Conservation (phyloP, 2,113 vertebrate genomes). For the Ameiurus melas region DNA sequence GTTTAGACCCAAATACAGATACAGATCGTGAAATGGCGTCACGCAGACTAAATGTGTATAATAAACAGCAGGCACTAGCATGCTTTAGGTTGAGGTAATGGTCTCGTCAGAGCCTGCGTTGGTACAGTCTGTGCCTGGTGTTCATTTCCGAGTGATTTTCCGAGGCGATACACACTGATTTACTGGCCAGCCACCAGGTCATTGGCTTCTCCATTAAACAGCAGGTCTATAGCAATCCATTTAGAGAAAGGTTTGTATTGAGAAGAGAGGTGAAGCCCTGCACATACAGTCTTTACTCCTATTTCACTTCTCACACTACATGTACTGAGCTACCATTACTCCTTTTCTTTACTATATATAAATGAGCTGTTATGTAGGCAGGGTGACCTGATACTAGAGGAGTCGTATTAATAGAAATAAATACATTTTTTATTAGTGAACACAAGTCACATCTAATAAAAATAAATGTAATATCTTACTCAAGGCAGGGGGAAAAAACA, state of each 20-base stretch:
- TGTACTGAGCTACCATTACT: too few relatives aligned
- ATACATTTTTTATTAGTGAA: too few relatives aligned
- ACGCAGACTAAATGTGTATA: not conserved
- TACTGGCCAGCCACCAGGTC: not conserved
- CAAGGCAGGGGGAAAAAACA: too few relatives aligned
- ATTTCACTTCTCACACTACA: not conserved
- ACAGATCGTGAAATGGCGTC: not conserved
- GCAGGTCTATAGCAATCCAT: not conserved
- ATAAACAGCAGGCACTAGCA: not conserved
- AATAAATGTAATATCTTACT: too few relatives aligned
- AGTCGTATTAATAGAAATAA: too few relatives aligned
- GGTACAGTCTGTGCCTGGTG: not conserved
- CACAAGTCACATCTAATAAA: too few relatives aligned
- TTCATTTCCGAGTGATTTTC: not conserved
- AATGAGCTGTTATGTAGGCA: too few relatives aligned
- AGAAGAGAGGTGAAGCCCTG: not conserved
- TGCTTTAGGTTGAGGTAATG: not conserved
- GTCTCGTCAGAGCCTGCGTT: not conserved
- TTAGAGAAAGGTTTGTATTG: not conserved
- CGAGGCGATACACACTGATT: not conserved
- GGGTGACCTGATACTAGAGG: too few relatives aligned
- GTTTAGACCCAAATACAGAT: not conserved
- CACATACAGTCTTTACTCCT: not conserved
- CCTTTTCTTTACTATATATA: not conserved
- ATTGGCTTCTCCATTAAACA: not conserved